Conservation (phyloP, 1,140 invertebrate species). For the Charaxes varanes region DNA sequence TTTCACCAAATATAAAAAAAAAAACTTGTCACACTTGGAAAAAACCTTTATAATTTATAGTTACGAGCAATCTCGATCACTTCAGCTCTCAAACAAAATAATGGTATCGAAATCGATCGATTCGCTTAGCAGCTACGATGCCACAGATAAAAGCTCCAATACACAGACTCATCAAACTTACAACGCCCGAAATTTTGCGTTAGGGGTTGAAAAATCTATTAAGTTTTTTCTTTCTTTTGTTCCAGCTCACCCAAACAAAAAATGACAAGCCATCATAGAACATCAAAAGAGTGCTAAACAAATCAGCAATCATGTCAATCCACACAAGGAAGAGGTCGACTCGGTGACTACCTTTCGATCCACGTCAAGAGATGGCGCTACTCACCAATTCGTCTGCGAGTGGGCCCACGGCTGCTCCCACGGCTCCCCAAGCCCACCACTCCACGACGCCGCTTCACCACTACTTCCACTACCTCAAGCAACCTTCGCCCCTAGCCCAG, state of each 20-base stretch:
- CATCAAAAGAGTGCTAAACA: constrained; percentile 5
- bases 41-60: too few species aligned
- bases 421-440: constrained; percentile 53
- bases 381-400: constrained; percentile 53
- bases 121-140: too few species aligned
- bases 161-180: too few species aligned
- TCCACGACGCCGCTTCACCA: constrained; percentile 65
- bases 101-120: too few species aligned
- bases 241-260: constrained; percentile 23
- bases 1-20: too few species aligned
- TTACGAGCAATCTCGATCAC: too few species aligned
- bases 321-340: constrained; percentile 37
- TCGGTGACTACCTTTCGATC: constrained; percentile 43
- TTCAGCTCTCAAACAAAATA: too few species aligned
- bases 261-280: constrained; percentile 20
- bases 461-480: constrained; percentile 70
- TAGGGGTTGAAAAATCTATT: too few species aligned
- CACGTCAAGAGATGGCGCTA: constrained; percentile 47
- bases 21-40: too few species aligned
- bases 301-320: constrained; percentile 31
- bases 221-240: too few species aligned
- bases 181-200: too few species aligned
- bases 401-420: constrained; percentile 42
- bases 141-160: too few species aligned
- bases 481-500: constrained; percentile 60